Conservation (phyloP, 2,888 invertebrate species). For the Theretra japonica region DNA sequence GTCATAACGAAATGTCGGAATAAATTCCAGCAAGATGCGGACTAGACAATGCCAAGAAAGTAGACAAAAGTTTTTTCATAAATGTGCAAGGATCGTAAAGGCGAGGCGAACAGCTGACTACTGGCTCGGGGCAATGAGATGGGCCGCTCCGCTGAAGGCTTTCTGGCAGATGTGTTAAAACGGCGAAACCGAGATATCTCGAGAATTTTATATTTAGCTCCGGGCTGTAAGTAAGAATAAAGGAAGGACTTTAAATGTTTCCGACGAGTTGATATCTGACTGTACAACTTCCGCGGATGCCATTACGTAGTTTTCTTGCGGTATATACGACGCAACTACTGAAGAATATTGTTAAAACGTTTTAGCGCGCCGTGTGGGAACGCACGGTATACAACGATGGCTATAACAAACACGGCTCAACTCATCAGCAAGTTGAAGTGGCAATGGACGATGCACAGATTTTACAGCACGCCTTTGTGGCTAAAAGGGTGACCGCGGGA, state of each 20-base stretch:
- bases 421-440: not conserved
- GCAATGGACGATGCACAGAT: no score
- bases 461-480: not conserved
- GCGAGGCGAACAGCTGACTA: constrained; percentile 76
- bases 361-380: not conserved
- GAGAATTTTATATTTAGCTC: constrained; percentile 72
- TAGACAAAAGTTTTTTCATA: constrained; percentile 81
- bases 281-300: constrained; percentile 32
- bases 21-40: constrained; percentile 31
- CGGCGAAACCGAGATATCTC: constrained; percentile 72
- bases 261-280: constrained; percentile 33
- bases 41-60: constrained; percentile 74
- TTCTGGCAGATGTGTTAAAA: constrained; percentile 80
- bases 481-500: not conserved
- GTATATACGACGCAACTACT: not conserved
- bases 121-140: constrained; percentile 69
- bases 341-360: not conserved
- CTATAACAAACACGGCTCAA: not conserved
- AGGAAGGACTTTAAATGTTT: constrained; percentile 54
- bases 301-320: constrained; percentile 27
- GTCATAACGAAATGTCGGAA: constrained; percentile 38
- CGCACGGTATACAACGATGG: not conserved
- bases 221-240: constrained; percentile 58
- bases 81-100: constrained; percentile 71
- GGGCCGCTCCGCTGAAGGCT: constrained; percentile 65